A percentile compares a stretch with the other conserved stretches of the same genome.
phyloP scores from a whole-genome alignment of 2,113 vertebrate species.

The Eolophus roseicapilla region DNA sequence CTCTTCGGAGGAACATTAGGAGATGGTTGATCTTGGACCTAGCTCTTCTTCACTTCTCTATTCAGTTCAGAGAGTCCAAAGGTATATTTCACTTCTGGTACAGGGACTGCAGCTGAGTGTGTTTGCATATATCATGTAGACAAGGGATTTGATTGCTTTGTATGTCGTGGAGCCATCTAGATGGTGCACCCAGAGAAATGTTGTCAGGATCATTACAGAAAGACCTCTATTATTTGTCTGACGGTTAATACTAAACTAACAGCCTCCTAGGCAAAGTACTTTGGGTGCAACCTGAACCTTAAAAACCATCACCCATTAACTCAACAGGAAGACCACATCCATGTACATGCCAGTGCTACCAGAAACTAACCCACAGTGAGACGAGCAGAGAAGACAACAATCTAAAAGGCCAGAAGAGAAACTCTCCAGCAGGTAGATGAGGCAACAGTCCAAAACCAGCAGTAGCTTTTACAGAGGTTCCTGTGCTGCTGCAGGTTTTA shows the following conservation, averaged over 20 bases:
- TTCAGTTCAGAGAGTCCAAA: neutral
- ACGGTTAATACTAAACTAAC: neutral
- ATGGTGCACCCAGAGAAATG: neutral
- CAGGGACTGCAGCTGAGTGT: neutral
- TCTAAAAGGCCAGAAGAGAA: neutral
- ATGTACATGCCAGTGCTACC: fast-evolving
- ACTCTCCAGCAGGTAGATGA: neutral
- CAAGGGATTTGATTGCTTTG: neutral
- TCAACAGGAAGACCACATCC: neutral
- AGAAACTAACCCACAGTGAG: neutral
- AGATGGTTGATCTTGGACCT: neutral
- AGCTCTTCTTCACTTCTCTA: neutral
- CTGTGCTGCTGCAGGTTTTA: neutral
- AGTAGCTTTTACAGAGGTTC: neutral
- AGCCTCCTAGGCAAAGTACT: neutral
- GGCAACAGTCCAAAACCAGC: neutral
- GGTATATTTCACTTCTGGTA: neutral
- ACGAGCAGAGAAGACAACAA: neutral
- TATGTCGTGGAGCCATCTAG: neutral
- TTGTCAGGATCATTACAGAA: neutral
- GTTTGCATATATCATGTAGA: neutral
- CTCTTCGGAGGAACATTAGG: neutral
- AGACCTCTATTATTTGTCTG: neutral
- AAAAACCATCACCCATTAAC: neutral
- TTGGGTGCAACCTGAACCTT: neutral